These are phyloP conservation scores for Mus minutoides DNA, from an alignment of 2,797 vertebrate species.

Conservation along the genomic window DNA sequence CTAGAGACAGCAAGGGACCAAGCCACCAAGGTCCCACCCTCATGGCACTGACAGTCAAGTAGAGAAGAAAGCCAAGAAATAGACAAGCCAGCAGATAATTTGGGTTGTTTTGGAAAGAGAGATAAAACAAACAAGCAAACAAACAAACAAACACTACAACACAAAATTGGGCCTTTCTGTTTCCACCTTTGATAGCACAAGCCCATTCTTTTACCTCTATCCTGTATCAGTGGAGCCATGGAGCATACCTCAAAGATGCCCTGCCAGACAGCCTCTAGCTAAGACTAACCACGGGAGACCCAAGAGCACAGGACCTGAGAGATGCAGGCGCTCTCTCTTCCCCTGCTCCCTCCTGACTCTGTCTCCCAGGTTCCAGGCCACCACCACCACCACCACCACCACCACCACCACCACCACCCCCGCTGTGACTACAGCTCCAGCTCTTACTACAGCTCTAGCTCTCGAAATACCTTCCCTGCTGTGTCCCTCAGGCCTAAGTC, in stretches of 20 bases:
- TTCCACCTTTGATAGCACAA: neutral
- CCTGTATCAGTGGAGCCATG: neutral
- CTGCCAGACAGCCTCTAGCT: fast-evolving
- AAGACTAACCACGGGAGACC: neutral
- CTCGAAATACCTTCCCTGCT: neutral
- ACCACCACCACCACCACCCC: too few relatives aligned
- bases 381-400: too few relatives aligned
- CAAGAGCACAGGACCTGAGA: neutral
- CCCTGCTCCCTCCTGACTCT: neutral
- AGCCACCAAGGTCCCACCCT: neutral
- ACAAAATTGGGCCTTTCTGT: neutral
- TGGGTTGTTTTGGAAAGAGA: neutral
- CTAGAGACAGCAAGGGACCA: neutral
- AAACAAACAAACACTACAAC: neutral
- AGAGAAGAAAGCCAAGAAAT: neutral
- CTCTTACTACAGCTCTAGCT: neutral
- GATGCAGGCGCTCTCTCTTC: neutral
- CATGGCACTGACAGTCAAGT: neutral
- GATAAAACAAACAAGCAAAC: neutral
- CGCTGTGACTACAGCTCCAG: fast-evolving
- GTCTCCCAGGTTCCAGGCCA: neutral
- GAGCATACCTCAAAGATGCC: neutral
- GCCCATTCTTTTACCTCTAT: fast-evolving
- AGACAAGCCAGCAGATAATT: neutral
- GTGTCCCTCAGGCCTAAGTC: neutral